Base-by-base conservation (phyloP, 1,140 invertebrate species). In the Bombus pyrosoma region DNA sequence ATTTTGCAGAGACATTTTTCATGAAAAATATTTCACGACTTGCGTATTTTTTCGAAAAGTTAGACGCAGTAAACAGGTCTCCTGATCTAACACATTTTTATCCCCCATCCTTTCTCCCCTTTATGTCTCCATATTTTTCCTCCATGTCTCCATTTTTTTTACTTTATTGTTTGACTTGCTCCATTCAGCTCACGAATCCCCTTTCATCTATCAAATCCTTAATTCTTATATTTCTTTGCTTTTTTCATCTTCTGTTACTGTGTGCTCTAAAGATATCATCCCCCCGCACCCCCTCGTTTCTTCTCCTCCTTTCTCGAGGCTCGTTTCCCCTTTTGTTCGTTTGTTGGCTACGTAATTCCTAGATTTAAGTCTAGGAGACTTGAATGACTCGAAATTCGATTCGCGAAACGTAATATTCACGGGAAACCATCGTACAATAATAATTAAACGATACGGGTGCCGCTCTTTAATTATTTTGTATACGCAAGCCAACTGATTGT, bases 91-190 rank as follows among this genome's bases (percentile, higher is more conserved):
- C 68, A 37, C 9, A 18, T 69, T 68, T 87, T 90, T 62, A 68
- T 81, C 73, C 71, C 62, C n/a, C 53, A 76, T 37, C 22, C 25
- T 39, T 39, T 28, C 68, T 25, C 41, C 25, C 25, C 25, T 71
- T 62, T 66, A 71, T 84, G 59, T 83, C 69, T 81, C 66, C 73
- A 34, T 76, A 87, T 80, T 64, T 53, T 76, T 75, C 81, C 72
- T 83, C 72, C 1, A 3, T 72, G 12, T n/a, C 25, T n/a, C 4
- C 59, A 62, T 34, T 37, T 57, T 57, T 53, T 43, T 15, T 13
- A 28, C 22, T 75, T 75, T 43, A 75, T 75, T 57, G 32, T 57
- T 25, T 34, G 73, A 32, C 32, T 75, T 37, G 28, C 25, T 53
- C 25, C 22, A 75, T 75, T 37, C 47, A 37, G 32, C 47, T 25